Evolutionary conservation across 2,888 invertebrate genomes (phyloP), one percentile per base, ranked within the genome.

Genomic region (Papilio demoleus): DNA sequence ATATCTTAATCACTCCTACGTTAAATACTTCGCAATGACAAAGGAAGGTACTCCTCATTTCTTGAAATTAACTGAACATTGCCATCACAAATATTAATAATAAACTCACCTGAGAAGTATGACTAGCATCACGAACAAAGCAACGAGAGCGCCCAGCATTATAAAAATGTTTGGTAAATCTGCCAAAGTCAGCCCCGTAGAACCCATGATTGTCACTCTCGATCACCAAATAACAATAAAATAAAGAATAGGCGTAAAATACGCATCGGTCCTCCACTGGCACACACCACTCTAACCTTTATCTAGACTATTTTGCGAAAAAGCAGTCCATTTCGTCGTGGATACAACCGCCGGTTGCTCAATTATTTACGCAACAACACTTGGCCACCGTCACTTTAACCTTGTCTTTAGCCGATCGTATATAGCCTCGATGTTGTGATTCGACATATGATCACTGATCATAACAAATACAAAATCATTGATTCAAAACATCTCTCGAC

Each of bases 141-240:
- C 95, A 80, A 96, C 93, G 70, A 96, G 89, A 72, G 96, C 95
- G 61, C 95, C 95, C 75, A 95, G 93, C 86, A 96, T 95, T 77
- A 95, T 95, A 88, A 96, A 94, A 85, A 96, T 95, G 89, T 95
- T 96, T 78, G 95, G 95, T 87, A 96, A 92, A 87, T 96, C 96
- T 72, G 95, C 95, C 83, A 95, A 93, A 73, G 95, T 95, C 76
- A 96, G 92, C 56, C 88, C 90, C 1, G 87, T 82, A n/a, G 90
- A 83, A 72, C 92, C 92, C 92, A 92, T 92, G 74, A 75, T 83
- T 65, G 67, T 38, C 65, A 65, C 62, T 64, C 47, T 38, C 22
- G 62, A 70, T 68, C 71, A 59, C 64, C 60, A 53, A 72, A 78
- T 73, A 70, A 75, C 81, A 77, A 66, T 67, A 77, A 76, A 78